These are phyloP conservation scores for Papilio helenus DNA, from an alignment of 1,140 invertebrate species.

Conservation along the genomic window DNA sequence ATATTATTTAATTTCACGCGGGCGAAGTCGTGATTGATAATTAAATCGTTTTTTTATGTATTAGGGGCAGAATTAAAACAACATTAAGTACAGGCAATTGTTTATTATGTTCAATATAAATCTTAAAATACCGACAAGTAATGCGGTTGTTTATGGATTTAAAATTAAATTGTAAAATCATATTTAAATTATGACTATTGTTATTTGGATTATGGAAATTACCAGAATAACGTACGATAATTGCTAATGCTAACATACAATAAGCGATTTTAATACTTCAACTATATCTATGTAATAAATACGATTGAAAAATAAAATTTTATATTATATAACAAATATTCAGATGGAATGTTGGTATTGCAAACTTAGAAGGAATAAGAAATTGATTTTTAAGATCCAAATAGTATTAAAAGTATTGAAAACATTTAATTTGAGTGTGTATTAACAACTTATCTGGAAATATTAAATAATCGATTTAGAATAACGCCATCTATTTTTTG, in stretches of 20 bases:
- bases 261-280: slow-evolving; percentile 35
- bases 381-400: slow-evolving; percentile 48
- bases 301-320: slow-evolving; percentile 64
- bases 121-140: slow-evolving; percentile 65
- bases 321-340: slow-evolving; percentile 58
- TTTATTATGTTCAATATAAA: slow-evolving; percentile 78
- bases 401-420: slow-evolving; percentile 56
- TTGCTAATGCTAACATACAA: slow-evolving; percentile 25
- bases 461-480: too few relatives aligned
- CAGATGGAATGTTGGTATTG: slow-evolving; percentile 57
- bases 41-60: too few relatives aligned
- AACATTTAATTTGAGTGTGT: slow-evolving; percentile 54
- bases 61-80: slow-evolving; percentile 59
- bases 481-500: not conserved
- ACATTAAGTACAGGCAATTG: slow-evolving; percentile 69
- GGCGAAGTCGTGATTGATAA: too few relatives aligned
- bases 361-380: not conserved
- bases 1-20: too few relatives aligned
- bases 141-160: slow-evolving; percentile 13
- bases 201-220: slow-evolving; percentile 1
- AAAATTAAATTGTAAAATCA: slow-evolving; percentile 18
- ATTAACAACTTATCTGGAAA: too few relatives aligned
- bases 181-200: not conserved
- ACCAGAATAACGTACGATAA: slow-evolving; percentile 24
- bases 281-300: slow-evolving; percentile 59